Conservation (phyloP, 2,113 vertebrate species). For the Entomyzon cyanotis region DNA sequence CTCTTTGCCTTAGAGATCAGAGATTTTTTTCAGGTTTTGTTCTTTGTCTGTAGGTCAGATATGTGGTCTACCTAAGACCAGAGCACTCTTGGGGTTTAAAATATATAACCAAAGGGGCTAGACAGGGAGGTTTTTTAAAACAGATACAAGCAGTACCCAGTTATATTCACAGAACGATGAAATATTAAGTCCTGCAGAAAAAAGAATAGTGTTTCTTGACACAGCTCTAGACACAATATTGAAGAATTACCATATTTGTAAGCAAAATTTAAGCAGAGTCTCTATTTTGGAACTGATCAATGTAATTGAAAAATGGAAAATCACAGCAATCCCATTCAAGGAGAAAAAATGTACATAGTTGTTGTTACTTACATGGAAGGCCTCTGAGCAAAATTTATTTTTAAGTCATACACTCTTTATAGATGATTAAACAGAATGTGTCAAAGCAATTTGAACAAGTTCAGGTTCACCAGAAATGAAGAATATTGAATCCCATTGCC, state of each 20-base stretch:
- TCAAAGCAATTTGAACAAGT: background rate
- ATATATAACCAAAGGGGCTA: background rate
- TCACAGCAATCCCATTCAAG: background rate
- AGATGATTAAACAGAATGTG: background rate
- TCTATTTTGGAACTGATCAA: background rate
- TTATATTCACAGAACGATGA: background rate
- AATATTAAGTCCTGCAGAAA: background rate
- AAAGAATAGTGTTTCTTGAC: background rate
- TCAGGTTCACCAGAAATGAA: background rate
- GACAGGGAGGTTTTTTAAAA: background rate
- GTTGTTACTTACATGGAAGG: background rate
- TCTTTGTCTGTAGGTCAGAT: background rate
- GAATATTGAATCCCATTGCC: background rate
- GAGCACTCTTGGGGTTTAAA: background rate
- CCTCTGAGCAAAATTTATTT: background rate
- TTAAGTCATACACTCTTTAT: background rate
- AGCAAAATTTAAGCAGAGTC: background rate
- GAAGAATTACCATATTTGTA: background rate
- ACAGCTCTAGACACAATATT: background rate
- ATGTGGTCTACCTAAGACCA: background rate
- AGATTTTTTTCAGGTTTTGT: background rate
- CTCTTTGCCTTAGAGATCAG: background rate
- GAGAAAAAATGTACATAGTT: background rate
- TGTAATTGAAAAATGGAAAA: background rate
- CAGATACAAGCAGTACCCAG: background rate